These are phyloP conservation scores for Formica selysi DNA, from an alignment of 1,140 invertebrate genomes.

Conservation along the genomic window DNA sequence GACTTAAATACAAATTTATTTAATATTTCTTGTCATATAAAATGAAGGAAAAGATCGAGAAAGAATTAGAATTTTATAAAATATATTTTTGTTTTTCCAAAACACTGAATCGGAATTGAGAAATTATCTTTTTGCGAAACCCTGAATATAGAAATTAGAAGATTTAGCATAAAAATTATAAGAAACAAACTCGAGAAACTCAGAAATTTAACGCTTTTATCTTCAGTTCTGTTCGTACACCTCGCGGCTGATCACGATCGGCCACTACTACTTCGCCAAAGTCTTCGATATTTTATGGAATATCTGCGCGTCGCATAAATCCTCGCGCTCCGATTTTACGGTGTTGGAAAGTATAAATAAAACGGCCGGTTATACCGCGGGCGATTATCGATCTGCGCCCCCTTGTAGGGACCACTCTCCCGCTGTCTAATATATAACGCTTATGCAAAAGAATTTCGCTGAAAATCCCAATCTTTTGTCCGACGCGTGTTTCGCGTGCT, in stretches of 20 bases:
- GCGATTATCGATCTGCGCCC: constrained; percentile 40
- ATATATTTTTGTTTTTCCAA: too few relatives aligned
- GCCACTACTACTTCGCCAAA: constrained; percentile 18
- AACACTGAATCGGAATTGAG: too few relatives aligned
- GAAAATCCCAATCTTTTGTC: constrained; percentile 11
- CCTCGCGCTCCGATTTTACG: constrained; percentile 45
- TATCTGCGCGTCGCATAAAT: constrained; percentile 50
- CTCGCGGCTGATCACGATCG: constrained; percentile 25
- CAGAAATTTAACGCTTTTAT: background rate
- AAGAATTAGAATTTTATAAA: too few relatives aligned
- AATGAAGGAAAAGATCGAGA: too few relatives aligned
- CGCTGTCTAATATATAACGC: constrained; percentile 12
- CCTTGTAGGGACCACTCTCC: background rate
- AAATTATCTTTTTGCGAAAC: too few relatives aligned
- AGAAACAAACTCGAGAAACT: background rate
- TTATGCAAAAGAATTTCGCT: constrained; percentile 34
- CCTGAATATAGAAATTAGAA: background rate
- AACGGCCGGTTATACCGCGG: constrained; percentile 29
- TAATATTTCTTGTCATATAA: too few relatives aligned
- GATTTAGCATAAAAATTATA: background rate
- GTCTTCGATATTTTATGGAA: constrained; percentile 49
- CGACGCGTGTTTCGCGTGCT: constrained; percentile 15
- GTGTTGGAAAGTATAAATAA: constrained; percentile 61
- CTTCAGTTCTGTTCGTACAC: constrained; percentile 1
- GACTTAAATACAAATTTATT: too few relatives aligned